Conservation (phyloP, 2,797 vertebrate species). For the Chaunax sp. region DNA sequence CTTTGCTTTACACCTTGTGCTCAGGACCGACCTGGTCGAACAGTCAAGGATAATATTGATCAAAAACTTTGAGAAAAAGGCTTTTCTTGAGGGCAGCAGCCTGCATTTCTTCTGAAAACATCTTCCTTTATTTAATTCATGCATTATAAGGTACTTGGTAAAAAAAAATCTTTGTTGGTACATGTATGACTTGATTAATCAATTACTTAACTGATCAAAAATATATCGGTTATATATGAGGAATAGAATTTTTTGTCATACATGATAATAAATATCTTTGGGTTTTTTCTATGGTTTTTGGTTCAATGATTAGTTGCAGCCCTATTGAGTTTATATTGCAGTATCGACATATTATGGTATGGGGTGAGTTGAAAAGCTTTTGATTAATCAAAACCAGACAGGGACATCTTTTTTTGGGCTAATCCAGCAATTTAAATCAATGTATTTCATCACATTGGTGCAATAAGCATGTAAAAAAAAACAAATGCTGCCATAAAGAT, state of each 20-base stretch:
- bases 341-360: neutral
- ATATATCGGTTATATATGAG: neutral
- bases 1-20: too few relatives aligned
- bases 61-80: too few relatives aligned
- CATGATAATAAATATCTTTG: neutral
- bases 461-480: neutral
- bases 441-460: neutral
- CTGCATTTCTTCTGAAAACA: neutral
- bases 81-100: too few relatives aligned
- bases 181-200: too few relatives aligned
- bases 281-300: too few relatives aligned
- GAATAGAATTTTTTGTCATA: neutral
- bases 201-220: neutral
- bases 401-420: neutral
- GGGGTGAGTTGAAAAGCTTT: too few relatives aligned
- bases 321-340: neutral
- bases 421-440: neutral
- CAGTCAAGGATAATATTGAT: conserved; percentile 27
- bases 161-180: too few relatives aligned
- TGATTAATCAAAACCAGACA: neutral
- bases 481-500: neutral
- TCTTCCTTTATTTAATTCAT: neutral
- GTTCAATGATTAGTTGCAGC: neutral
- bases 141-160: too few relatives aligned
- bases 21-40: conserved; percentile 15